Percentiles rank a stretch among this genome's conserved stretches.
phyloP scores from a whole-genome alignment of 2,797 vertebrate species.

The Coregonus sp. region DNA sequence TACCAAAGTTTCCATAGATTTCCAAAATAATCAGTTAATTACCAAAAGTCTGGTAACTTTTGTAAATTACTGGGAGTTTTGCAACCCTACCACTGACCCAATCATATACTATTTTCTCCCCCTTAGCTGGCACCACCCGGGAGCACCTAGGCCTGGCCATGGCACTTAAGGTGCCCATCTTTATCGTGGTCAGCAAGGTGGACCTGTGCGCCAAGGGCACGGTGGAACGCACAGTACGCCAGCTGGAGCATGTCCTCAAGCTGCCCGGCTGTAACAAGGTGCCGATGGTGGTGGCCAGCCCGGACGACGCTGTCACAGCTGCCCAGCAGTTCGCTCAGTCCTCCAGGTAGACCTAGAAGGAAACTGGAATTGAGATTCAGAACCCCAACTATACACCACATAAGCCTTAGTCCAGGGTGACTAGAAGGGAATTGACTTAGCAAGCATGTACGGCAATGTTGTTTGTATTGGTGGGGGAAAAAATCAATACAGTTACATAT shows the following conservation, averaged over 20 bases:
- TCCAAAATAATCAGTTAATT: too few relatives aligned
- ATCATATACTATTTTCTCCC: background rate
- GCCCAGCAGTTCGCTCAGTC: conserved; percentile 95
- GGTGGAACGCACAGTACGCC: conserved; percentile 90
- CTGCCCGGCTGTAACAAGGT: conserved; percentile 97
- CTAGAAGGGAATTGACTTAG: too few relatives aligned
- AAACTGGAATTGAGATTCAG: too few relatives aligned
- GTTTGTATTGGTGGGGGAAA: too few relatives aligned
- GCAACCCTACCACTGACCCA: background rate
- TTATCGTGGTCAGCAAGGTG: conserved; percentile 94
- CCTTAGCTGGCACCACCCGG: conserved; percentile 88
- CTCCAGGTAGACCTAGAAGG: conserved; percentile 73
- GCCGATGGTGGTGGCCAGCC: conserved; percentile 83
- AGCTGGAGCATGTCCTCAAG: conserved; percentile 91
- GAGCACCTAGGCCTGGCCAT: conserved; percentile 95
- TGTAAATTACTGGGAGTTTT: background rate
- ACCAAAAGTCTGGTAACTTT: background rate
- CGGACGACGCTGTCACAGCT: conserved; percentile 91
- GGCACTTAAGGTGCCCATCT: conserved; percentile 96
- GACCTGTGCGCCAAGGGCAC: conserved; percentile 88
- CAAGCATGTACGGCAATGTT: too few relatives aligned
- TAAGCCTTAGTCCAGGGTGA: too few relatives aligned
- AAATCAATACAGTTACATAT: too few relatives aligned
- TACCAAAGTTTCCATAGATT: background rate
- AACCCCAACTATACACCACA: too few relatives aligned